Conservation (phyloP, 2,797 vertebrate genomes). For the Bryconaethiops microstoma region DNA sequence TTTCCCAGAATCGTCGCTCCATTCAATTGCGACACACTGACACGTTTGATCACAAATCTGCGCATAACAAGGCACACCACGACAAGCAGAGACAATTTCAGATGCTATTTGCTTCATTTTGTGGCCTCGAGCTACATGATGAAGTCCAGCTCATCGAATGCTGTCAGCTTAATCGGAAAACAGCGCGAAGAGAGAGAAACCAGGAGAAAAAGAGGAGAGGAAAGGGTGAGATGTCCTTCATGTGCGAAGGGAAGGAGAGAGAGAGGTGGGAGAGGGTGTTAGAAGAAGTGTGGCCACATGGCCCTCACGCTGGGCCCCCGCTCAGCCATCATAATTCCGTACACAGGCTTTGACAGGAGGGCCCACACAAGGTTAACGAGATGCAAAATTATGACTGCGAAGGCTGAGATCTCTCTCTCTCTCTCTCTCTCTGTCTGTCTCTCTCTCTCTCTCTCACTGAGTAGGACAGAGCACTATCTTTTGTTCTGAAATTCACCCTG, state of each 20-base stretch:
- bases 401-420: neutral
- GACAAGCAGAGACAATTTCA: slow-evolving; percentile 4
- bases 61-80: neutral
- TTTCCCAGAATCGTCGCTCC: slow-evolving; percentile 33
- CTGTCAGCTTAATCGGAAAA: slow-evolving; percentile 38
- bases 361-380: slow-evolving; percentile 52
- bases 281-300: slow-evolving; percentile 51
- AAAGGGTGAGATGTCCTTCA: slow-evolving; percentile 54
- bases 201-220: slow-evolving; percentile 10
- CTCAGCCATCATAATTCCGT: slow-evolving; percentile 30
- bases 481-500: slow-evolving; percentile 19
- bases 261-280: slow-evolving; percentile 35
- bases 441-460: neutral
- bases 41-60: slow-evolving; percentile 30
- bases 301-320: slow-evolving; percentile 44
- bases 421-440: neutral
- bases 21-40: slow-evolving; percentile 13
- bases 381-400: slow-evolving; percentile 53
- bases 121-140: slow-evolving; percentile 10
- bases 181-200: slow-evolving; percentile 15
- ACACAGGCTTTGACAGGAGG: slow-evolving; percentile 44
- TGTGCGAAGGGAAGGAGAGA: slow-evolving; percentile 38
- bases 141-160: slow-evolving; percentile 20
- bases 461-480: slow-evolving; percentile 20
- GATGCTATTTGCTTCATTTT: slow-evolving; percentile 1